Evolutionary conservation across 1,140 invertebrate genomes (phyloP), one percentile per base, ranked within the genome.

Genomic region (Globodera rostochiensis): DNA sequence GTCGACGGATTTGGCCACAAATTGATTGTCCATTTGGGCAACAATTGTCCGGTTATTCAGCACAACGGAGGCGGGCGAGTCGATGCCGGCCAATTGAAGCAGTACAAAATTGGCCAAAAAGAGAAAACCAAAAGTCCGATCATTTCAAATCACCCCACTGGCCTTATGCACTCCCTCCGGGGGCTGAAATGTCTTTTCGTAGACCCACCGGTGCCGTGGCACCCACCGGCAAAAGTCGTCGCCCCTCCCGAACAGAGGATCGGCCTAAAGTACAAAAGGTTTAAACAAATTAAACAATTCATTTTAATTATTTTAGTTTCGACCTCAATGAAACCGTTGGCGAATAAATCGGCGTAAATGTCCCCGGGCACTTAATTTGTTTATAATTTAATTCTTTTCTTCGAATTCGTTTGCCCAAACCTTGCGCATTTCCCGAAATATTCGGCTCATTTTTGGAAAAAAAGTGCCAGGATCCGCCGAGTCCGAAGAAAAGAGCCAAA

Each of bases 161-260:
- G 47, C 70, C 49, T 80, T 73, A 11, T 60, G 64, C 36, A 53
- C 66, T 25, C 46, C 57, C 47, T 53, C 11, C 21, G 79, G 21
- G 1, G 80, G 45, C 19, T 67, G 11, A 13, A 79, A 46, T 13
- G 78, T 96, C 94, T 89, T 94, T 96, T 83, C 91, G 93, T 74
- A 91, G 93, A 87, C 25, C 81, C 76, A 71, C 36, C 47, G n/a
- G 45, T 69, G 66, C 57, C 57, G 70, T 6, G 57, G n/a, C 69
- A 80, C 49, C 79, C 79, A 80, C 57, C 49, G 21, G 46, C 6
- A 80, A 25, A 53, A 15, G 25, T 60, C 60, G 75, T 80, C 79
- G 13, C 76, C 76, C 15, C 57, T 45, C 15, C 76, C 79, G 49
- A 75, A 80, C 15, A 80, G n/a, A 13, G 79, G 79, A 36, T 80